Percentiles rank a stretch among this genome's conserved stretches.
Evolutionary conservation across 2,113 vertebrate species (phyloP).

Genomic region (Pollimyrus isidori): DNA sequence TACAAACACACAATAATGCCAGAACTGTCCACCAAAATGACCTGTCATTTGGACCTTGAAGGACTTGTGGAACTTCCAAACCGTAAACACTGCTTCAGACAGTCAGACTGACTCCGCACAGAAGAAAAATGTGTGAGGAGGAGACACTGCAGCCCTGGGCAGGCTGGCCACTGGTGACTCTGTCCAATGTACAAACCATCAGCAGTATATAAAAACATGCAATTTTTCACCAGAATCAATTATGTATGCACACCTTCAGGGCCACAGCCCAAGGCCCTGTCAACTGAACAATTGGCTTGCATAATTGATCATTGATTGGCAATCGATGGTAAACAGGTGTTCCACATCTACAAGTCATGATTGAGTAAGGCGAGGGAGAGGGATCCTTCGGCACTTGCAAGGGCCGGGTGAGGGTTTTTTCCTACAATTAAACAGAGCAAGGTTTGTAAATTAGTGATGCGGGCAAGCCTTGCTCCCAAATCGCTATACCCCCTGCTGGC

Average conservation of each 20-base stretch:
- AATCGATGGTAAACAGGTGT: constrained; percentile 66
- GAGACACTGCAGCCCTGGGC: background rate
- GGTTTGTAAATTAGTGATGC: background rate
- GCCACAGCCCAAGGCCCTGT: constrained; percentile 24
- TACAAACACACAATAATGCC: background rate
- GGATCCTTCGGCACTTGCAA: background rate
- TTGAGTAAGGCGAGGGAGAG: constrained; percentile 28
- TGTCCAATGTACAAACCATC: constrained; percentile 28
- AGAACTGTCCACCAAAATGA: background rate
- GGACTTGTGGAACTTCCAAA: background rate
- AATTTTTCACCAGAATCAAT: constrained; percentile 49
- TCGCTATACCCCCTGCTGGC: background rate
- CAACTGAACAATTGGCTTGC: constrained; percentile 59
- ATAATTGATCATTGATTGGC: constrained; percentile 73
- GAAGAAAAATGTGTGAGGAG: background rate
- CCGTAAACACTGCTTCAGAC: background rate
- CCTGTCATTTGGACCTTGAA: background rate
- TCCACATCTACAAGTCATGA: constrained; percentile 57
- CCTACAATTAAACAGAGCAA: constrained; percentile 51
- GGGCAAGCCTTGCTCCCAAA: background rate
- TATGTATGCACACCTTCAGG: constrained; percentile 58
- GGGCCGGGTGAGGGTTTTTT: background rate
- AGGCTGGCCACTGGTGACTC: background rate
- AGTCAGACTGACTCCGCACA: background rate
- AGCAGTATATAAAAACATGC: constrained; percentile 57